A percentile compares a stretch with the other conserved stretches of the same genome.
These are phyloP conservation scores for Pseudopodoces humilis DNA, from an alignment of 2,113 vertebrate species.

Conservation along the genomic window DNA sequence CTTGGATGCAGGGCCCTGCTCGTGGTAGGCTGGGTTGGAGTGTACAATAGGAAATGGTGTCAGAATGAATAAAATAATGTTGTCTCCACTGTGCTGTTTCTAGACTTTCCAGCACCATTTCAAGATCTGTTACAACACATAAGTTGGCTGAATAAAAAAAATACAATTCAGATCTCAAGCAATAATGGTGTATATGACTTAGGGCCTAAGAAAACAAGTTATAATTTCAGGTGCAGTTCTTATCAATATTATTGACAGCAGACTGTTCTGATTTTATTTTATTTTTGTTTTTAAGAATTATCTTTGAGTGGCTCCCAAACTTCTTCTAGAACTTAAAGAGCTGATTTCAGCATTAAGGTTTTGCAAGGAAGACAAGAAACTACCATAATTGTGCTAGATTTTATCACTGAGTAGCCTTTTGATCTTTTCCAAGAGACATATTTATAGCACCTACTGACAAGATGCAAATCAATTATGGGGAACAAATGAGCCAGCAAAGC, in stretches of 20 bases:
- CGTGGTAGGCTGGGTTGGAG: not conserved
- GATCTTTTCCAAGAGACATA: not conserved
- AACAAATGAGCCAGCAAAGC: not conserved
- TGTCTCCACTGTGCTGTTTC: not conserved
- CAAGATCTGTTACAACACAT: not conserved
- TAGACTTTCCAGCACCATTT: not conserved
- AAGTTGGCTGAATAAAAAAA: not conserved
- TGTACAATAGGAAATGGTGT: not conserved
- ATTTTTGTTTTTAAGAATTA: not conserved
- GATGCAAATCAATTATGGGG: not conserved
- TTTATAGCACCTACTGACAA: not conserved
- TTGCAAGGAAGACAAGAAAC: not conserved
- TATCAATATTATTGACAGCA: not conserved
- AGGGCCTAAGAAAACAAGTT: not conserved
- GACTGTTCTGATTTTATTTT: not conserved
- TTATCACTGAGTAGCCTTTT: not conserved
- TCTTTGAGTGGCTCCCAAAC: not conserved
- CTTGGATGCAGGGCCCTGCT: not conserved
- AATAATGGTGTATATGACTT: not conserved
- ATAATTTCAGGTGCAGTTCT: not conserved
- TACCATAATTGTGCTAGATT: not conserved
- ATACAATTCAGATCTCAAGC: not conserved
- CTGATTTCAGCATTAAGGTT: not conserved
- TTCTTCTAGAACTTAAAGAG: not conserved
- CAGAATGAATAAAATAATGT: not conserved